Evolutionary conservation across 2,797 vertebrate species (phyloP).

Genomic region (Gymnothorax javanicus): DNA sequence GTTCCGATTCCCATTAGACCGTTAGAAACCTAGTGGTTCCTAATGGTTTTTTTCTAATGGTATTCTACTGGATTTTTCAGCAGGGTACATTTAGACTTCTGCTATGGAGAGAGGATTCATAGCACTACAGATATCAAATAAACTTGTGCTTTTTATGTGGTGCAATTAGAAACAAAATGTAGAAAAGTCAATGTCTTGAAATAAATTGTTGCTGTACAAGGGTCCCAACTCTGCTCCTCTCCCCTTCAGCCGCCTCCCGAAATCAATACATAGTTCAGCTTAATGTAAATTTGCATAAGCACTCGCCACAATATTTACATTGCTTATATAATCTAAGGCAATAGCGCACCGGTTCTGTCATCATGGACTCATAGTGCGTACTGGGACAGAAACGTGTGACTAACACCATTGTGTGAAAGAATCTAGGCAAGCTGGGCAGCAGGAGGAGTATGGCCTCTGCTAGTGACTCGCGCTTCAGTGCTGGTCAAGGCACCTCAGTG

Average conservation of each 20-base stretch:
- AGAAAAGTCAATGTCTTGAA: background rate
- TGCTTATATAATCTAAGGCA: constrained; percentile 49
- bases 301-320: constrained; percentile 40
- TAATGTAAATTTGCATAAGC: constrained; percentile 20
- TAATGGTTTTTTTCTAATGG: no score
- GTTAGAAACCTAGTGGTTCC: no score
- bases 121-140: background rate
- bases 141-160: background rate
- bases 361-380: constrained; percentile 44
- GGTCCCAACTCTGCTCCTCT: constrained; percentile 1
- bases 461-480: constrained; percentile 38
- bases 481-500: constrained; percentile 43
- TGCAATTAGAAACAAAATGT: background rate
- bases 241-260: background rate
- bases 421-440: constrained; percentile 39
- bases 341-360: constrained; percentile 42
- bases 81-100: background rate
- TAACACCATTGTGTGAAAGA: constrained; percentile 52
- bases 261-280: background rate
- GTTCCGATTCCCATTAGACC: no score
- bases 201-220: constrained; percentile 12
- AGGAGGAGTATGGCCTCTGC: constrained; percentile 44
- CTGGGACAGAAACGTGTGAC: constrained; percentile 50
- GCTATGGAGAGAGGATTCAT: background rate
- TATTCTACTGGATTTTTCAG: background rate